Base-by-base conservation (phyloP, 2,113 vertebrate species). In the Felis chaus region DNA sequence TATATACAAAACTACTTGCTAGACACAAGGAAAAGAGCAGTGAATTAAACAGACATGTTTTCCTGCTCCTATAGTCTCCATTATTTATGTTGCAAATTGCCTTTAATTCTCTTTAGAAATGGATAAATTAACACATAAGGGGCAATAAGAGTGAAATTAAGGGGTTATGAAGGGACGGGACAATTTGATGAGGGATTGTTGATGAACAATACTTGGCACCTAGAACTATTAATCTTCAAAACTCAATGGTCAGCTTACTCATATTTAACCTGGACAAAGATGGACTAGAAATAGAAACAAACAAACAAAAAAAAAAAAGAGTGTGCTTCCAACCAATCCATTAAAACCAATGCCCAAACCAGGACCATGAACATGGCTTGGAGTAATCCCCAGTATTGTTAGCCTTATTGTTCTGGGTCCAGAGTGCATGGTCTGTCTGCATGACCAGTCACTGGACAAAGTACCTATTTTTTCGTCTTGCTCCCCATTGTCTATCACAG, bases 51-150 rank as follows among this genome's bases (percentile, higher is more conserved):
- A 91, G 39, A 57, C 19, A 57, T 2, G 5, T 15, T 79, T 79
- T 61, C 68, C 31, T 94, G 41, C 21, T 50, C 41, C 41, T 96
- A 27, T 50, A 71, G 14, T 36, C 7, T 50, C 63, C 27, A 45
- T 78, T 65, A 39, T 82, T 45, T 71, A 88, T 55, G 68, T 6
- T 68, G 61, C 66, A 95, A 96, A 79, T 79, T 69, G 55, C 71
- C 39, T 83, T 83, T 50, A 53, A 55, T 96, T 78, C 78, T 95
- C 27, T 91, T 55, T 90, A 80, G 29, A 95, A 82, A 50, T 50
- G 3, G 39, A 33, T 31, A 86, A 81, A 90, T 53, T 48, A 91
- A 79, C 45, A 15, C 29, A 63, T 19, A 80, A 55, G 36, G 15
- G n/a, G 19, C 9, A 50, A 69, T 76, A 66, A 93, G 66, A 48